Conservation (phyloP, 2,113 vertebrate species). For the Gallinago undulata region DNA sequence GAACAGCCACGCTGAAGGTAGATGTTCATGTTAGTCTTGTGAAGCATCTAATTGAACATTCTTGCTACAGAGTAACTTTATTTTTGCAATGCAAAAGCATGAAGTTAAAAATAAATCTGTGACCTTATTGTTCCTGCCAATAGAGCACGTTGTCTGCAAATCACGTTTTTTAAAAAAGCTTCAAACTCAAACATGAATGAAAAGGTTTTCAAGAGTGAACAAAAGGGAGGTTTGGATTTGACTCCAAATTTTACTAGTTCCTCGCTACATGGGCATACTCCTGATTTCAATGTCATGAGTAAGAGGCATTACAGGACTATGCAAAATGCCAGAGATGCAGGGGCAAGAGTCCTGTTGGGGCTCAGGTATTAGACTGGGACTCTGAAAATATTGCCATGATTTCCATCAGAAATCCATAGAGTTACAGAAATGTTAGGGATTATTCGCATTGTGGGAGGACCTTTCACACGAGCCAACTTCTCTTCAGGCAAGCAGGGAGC, state of each 20-base stretch:
- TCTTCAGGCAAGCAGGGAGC: neutral
- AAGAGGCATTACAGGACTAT: neutral
- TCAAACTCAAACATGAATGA: neutral
- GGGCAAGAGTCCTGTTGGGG: constrained; percentile 7
- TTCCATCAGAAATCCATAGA: constrained; percentile 41
- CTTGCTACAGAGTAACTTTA: neutral
- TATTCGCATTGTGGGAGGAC: constrained; percentile 20
- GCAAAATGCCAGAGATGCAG: constrained; percentile 28
- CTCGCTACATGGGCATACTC: neutral
- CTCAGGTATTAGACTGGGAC: constrained; percentile 38
- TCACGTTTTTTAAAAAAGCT: neutral
- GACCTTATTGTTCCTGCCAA: neutral
- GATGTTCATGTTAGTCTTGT: neutral
- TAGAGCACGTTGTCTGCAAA: neutral
- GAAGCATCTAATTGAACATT: neutral
- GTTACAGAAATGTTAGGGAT: constrained; percentile 13
- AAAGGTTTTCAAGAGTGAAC: neutral
- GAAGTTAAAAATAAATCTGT: neutral
- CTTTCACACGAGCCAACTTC: neutral
- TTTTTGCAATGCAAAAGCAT: neutral
- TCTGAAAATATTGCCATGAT: constrained; percentile 16
- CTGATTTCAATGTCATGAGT: neutral
- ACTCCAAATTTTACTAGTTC: neutral
- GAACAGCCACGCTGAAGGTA: neutral
- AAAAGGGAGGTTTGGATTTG: neutral